phyloP scores from a whole-genome alignment of 2,888 invertebrate species.

The Dryadula phaetusa region DNA sequence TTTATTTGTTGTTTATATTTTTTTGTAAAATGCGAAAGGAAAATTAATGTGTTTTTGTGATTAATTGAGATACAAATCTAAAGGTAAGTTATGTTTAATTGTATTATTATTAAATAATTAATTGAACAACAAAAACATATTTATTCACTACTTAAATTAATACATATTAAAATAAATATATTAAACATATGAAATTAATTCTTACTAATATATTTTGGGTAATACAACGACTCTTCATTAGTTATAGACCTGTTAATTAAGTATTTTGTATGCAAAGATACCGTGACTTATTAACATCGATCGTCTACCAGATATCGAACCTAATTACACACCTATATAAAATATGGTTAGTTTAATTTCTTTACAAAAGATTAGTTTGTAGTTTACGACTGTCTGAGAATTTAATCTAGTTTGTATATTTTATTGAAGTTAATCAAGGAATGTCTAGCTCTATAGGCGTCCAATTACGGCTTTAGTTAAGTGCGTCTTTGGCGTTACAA shows the following conservation, averaged over 20 bases:
- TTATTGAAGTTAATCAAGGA: constrained; percentile 44
- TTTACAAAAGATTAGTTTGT: constrained; percentile 29
- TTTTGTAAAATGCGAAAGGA: constrained; percentile 44
- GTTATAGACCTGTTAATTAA: background rate
- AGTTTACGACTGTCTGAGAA: constrained; percentile 42
- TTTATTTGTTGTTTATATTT: constrained; percentile 28
- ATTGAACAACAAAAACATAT: background rate
- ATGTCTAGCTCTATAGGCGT: constrained; percentile 42
- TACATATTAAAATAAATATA: background rate
- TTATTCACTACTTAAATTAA: background rate
- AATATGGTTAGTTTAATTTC: constrained; percentile 25
- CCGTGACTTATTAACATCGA: background rate
- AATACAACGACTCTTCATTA: background rate
- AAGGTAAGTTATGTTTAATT: constrained; percentile 39
- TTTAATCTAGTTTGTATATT: constrained; percentile 38
- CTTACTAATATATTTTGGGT: background rate
- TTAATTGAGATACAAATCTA: background rate
- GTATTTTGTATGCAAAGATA: background rate
- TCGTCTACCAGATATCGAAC: background rate
- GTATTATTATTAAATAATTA: background rate
- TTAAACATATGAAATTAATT: background rate
- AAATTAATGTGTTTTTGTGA: constrained; percentile 44
- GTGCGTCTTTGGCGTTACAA: background rate
- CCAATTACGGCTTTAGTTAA: constrained; percentile 32
- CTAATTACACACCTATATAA: background rate